Conservation (phyloP, 2,113 vertebrate species). For the Melanerpes aurifrons region DNA sequence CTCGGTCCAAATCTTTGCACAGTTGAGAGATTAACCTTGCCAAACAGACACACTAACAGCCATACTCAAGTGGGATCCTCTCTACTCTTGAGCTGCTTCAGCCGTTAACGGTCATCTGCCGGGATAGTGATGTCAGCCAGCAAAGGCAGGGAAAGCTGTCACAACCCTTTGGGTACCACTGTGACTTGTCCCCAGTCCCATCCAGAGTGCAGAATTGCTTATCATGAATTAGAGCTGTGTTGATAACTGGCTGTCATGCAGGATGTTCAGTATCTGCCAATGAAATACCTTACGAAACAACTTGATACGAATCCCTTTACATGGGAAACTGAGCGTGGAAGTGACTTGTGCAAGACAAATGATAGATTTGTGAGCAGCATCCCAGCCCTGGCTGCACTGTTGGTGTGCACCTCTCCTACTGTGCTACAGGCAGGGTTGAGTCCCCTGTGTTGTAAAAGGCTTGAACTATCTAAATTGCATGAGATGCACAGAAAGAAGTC, state of each 20-base stretch:
- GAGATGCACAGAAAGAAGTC: not conserved
- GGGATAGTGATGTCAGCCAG: not conserved
- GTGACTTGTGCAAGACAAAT: not conserved
- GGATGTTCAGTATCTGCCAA: not conserved
- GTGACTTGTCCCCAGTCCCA: not conserved
- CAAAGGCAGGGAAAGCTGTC: not conserved
- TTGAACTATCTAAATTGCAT: not conserved
- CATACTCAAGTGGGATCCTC: not conserved
- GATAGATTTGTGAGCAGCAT: conserved; percentile 9
- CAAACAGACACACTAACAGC: not conserved
- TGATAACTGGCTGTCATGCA: not conserved
- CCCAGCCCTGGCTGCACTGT: not conserved
- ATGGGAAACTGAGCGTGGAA: not conserved
- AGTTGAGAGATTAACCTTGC: conserved; percentile 8
- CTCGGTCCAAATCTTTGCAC: not conserved
- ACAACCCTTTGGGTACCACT: not conserved
- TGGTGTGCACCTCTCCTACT: not conserved
- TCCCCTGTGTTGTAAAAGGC: not conserved
- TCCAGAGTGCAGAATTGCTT: not conserved
- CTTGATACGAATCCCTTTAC: not conserved
- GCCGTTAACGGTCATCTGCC: not conserved
- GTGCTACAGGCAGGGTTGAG: not conserved
- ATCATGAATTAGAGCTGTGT: not conserved
- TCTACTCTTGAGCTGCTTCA: not conserved
- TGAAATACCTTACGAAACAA: not conserved